Conservation (phyloP, 2,797 vertebrate species). For the Alca torda region DNA sequence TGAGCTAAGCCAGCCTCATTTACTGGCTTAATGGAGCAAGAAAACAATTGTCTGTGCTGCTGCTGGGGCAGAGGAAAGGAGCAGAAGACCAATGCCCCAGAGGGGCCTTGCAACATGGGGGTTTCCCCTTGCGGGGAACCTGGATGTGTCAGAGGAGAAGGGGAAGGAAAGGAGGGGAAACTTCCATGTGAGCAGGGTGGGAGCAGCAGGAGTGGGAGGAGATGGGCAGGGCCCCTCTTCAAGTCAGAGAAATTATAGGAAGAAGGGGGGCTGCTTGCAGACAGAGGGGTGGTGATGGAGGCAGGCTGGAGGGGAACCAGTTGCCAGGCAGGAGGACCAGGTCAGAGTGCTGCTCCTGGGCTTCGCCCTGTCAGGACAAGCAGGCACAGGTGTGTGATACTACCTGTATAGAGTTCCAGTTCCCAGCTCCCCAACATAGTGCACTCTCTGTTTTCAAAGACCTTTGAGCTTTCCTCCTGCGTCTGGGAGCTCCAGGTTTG, state of each 20-base stretch:
- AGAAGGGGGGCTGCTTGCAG: background rate
- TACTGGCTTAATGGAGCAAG: slow-evolving; percentile 48
- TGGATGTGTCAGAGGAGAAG: background rate
- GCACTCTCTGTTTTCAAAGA: slow-evolving; percentile 33
- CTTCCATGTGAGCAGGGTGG: background rate
- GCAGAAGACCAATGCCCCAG: background rate
- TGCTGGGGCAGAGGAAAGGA: background rate
- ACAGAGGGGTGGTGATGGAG: background rate
- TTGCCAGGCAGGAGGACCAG: background rate
- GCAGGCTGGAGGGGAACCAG: too few relatives aligned
- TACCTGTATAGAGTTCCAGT: slow-evolving; percentile 16
- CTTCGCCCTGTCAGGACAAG: background rate
- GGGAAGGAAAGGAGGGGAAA: background rate
- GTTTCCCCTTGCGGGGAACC: background rate
- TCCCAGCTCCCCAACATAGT: background rate
- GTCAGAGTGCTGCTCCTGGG: background rate
- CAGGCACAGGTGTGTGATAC: background rate
- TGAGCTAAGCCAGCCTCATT: slow-evolving; percentile 42
- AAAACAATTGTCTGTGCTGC: background rate
- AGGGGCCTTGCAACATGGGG: background rate
- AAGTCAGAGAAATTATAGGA: background rate
- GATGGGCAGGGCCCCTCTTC: background rate
- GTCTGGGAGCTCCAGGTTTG: slow-evolving; percentile 32
- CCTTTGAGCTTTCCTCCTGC: background rate
- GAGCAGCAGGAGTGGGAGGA: background rate